Base-by-base conservation (phyloP, 2,888 invertebrate genomes). In the Dione juno region DNA sequence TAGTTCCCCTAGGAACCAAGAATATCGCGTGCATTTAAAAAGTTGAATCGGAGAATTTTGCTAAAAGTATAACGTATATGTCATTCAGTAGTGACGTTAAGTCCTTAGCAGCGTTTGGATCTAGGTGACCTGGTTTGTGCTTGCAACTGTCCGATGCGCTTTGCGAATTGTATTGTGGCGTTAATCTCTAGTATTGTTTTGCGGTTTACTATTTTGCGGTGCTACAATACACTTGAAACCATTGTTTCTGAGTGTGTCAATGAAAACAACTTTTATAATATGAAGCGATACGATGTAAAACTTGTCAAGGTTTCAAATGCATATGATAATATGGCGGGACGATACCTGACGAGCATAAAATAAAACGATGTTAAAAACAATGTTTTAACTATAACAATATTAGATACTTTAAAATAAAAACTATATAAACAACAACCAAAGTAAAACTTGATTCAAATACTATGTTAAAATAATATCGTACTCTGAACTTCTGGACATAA, bases 81-180 rank as follows among this genome's bases (percentile, higher is more conserved):
- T 57, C 70, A 66, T 74, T 74, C 73, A 72, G 70, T 59, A 68
- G 48, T 54, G 70, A 73, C 73, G 76, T 74, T 66, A 67, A 75
- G 74, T 75, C 74, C 74, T 76, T 72, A 63, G 61, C 59, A 43
- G 21, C 69, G 53, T 58, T 73, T 72, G 67, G 74, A 80, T 75
- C 64, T 78, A 77, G 78, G 77, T 79, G 77, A 79, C 79, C 79
- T 66, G 76, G 74, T 77, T 78, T 72, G 73, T 69, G 68, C 75
- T 71, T 73, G 73, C 74, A 59, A 67, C 71, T 67, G 74, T 69
- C 80, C 82, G 83, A 80, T 81, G 80, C 77, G 79, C 79, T 82
- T 85, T 84, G 84, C 82, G 82, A 84, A 88, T 84, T 86, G 84
- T 75, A 76, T 78, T 78, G 75, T 77, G 75, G 73, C 73, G 74